phyloP scores from a whole-genome alignment of 2,888 invertebrate species.

The Seira musarum region DNA sequence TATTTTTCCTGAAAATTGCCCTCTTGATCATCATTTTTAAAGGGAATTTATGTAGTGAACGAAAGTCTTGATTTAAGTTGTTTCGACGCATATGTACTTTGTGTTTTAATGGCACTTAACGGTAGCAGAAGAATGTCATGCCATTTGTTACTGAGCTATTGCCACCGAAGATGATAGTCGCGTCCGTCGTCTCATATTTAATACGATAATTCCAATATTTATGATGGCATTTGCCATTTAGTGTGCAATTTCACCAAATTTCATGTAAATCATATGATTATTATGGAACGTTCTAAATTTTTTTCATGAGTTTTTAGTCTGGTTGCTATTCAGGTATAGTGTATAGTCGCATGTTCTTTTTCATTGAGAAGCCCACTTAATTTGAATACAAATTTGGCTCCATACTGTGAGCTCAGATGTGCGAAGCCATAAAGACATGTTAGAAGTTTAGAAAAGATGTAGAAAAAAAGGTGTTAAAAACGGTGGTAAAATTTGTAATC shows the following conservation, averaged over 20 bases:
- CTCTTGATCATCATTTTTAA: too few species aligned
- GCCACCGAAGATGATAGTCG: too few species aligned
- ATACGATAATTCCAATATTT: neutral
- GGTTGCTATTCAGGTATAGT: neutral
- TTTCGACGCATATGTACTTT: too few species aligned
- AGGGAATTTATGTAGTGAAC: too few species aligned
- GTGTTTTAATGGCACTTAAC: too few species aligned
- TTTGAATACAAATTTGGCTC: conserved; percentile 56
- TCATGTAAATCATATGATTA: neutral
- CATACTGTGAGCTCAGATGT: conserved; percentile 41
- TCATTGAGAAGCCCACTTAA: conserved; percentile 10
- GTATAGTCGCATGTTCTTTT: neutral
- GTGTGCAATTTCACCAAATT: neutral
- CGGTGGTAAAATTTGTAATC: neutral
- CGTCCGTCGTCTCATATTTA: neutral
- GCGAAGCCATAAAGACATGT: neutral
- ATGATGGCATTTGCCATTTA: neutral
- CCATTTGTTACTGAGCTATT: too few species aligned
- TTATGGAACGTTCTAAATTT: too few species aligned
- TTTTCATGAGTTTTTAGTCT: neutral
- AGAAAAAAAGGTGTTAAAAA: conserved; percentile 41
- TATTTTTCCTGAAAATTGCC: too few species aligned
- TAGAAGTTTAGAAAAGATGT: conserved; percentile 18
- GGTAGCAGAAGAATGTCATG: too few species aligned
- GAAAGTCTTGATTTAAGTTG: too few species aligned